These are phyloP conservation scores for Drosophila albomicans DNA, from an alignment of 1,140 invertebrate genomes.

Conservation along the genomic window DNA sequence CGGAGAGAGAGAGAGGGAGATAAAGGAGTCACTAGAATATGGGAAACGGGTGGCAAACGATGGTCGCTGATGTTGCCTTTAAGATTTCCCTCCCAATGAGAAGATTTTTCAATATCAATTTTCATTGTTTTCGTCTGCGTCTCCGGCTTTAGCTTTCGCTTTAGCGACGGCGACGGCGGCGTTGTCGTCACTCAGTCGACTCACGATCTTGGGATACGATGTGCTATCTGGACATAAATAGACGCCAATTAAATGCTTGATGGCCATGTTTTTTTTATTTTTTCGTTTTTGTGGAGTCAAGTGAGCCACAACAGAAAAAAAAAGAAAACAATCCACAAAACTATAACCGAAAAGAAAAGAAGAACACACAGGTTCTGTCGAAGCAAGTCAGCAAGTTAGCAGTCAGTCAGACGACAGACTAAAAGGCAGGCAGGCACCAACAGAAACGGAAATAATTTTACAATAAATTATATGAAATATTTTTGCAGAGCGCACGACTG, in stretches of 20 bases:
- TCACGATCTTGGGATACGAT: constrained; percentile 68
- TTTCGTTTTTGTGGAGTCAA: constrained; percentile 27
- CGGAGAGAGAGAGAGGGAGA: too few relatives aligned
- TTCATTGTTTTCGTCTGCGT: constrained; percentile 63
- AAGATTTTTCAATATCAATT: constrained; percentile 76
- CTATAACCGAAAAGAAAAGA: constrained; percentile 9
- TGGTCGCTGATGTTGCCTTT: constrained; percentile 65
- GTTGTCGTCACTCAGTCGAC: constrained; percentile 69
- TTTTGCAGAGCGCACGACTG: constrained; percentile 16
- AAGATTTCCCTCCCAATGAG: constrained; percentile 54
- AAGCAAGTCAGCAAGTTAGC: constrained; percentile 35
- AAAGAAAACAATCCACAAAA: not conserved
- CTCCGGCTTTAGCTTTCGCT: not conserved
- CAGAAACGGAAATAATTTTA: constrained; percentile 75
- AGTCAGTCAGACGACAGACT: not conserved
- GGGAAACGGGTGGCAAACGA: constrained; percentile 44
- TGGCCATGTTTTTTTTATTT: constrained; percentile 54
- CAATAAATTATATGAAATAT: constrained; percentile 77
- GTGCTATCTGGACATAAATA: constrained; percentile 81
- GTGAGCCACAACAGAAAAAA: not conserved
- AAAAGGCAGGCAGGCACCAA: not conserved
- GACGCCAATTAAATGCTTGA: constrained; percentile 80
- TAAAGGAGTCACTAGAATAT: not conserved
- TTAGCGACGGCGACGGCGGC: not conserved
- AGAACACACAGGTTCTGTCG: constrained; percentile 13